Evolutionary conservation across 2,113 vertebrate species (phyloP).

Genomic region (Pollimyrus isidori): DNA sequence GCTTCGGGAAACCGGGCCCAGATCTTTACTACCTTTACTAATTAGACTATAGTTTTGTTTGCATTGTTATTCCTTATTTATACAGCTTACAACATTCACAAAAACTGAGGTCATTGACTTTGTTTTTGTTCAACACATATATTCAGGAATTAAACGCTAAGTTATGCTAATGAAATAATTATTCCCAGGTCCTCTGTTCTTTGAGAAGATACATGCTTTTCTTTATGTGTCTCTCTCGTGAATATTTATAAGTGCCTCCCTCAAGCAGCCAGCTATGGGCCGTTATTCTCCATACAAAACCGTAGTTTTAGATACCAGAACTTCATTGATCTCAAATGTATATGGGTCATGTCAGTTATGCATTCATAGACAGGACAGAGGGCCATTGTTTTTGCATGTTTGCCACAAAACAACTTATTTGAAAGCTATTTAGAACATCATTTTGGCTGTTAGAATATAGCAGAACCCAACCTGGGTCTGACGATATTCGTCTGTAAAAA

Average conservation of each 20-base stretch:
- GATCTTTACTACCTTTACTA: not conserved
- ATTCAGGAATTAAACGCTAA: constrained; percentile 2
- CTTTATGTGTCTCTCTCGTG: not conserved
- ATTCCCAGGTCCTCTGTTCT: not conserved
- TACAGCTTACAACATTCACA: not conserved
- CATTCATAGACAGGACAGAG: constrained; percentile 3
- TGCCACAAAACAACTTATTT: not conserved
- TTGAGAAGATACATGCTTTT: not conserved
- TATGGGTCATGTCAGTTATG: not conserved
- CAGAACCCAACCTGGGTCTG: not conserved
- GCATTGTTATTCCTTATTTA: not conserved
- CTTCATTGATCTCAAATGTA: not conserved
- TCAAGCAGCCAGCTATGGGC: not conserved
- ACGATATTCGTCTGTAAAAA: not conserved
- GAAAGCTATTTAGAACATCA: not conserved
- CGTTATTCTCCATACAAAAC: not conserved
- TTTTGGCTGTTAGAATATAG: not conserved
- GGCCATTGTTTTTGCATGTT: not conserved
- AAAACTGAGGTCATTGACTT: not conserved
- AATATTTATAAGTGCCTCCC: not conserved
- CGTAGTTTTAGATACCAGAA: not conserved
- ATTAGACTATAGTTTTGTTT: not conserved
- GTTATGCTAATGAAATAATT: not conserved
- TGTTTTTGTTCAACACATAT: not conserved
- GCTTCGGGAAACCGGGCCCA: not conserved